Base-by-base conservation (phyloP, 1,140 invertebrate genomes). In the Mamestra configurata region DNA sequence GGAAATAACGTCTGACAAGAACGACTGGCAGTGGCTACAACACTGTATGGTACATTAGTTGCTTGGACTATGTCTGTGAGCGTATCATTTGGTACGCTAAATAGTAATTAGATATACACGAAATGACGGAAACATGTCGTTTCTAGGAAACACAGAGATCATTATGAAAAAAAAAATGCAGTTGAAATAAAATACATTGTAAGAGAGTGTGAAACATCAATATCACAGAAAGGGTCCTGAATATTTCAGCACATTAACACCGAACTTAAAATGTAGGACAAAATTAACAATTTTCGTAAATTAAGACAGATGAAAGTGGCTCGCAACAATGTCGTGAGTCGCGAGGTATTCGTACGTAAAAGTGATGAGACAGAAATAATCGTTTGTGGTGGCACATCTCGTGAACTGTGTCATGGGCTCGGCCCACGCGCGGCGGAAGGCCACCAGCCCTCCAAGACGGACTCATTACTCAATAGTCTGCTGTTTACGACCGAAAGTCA, bases 331-430 rank as follows among this genome's bases (percentile, higher is more conserved):
- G 24, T 51, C 11, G 0, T n/a, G 55, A 78, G 27, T 31, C 27
- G 27, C 2, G 27, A 49, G 18, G 49, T 53, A 79, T 55, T 49
- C 40, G 43, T 37, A 83, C 80, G 88, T 86, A 82, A 82, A 87
- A 82, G 87, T 84, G 81, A 85, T 90, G 84, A 49, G 84, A 90
- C 92, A 90, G 86, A 93, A 90, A 90, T 91, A 90, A 89, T 89
- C 83, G 83, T 81, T 82, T 73, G 84, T 81, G 84, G 83, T 86
- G 84, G 88, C 86, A 85, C 84, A 93, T 92, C 91, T 88, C 85
- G 83, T 86, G 84, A 94, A 91, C 86, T 94, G 90, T 93, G 93
- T 94, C 93, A 94, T 90, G 92, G 93, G 91, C 93, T 90, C 91
- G 53, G 85, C 92, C 93, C 89, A 93, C 93, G 91, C 88, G 77